Evolutionary conservation across 2,113 vertebrate genomes (phyloP).

Genomic region (Acanthisitta chloris): DNA sequence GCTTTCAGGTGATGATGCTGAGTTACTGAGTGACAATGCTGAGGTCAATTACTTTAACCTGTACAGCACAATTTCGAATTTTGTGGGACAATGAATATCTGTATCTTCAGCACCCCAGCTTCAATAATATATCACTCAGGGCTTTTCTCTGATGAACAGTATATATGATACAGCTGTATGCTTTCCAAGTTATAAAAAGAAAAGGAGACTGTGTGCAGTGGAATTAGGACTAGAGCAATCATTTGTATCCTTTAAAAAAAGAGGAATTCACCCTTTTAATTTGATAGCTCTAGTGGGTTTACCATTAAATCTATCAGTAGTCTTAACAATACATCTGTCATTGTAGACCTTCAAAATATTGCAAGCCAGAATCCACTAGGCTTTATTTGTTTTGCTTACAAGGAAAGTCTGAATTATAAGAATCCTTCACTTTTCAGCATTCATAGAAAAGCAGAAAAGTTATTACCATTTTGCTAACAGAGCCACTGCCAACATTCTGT

Average conservation of each 20-base stretch:
- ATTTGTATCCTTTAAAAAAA: background rate
- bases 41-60: background rate
- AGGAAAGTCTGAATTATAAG: background rate
- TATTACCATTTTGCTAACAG: background rate
- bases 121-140: background rate
- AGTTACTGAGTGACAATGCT: background rate
- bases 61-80: background rate
- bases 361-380: background rate
- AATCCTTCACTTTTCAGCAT: background rate
- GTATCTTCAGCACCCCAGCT: background rate
- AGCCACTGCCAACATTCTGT: background rate
- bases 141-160: background rate
- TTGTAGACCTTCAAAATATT: background rate
- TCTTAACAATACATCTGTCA: background rate
- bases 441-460: background rate
- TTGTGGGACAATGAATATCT: background rate
- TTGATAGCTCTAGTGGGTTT: background rate
- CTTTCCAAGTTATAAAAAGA: background rate
- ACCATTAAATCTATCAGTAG: background rate
- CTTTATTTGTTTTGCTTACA: background rate
- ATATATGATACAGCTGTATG: background rate
- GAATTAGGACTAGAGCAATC: background rate
- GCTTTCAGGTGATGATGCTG: background rate
- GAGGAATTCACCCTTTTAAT: background rate
- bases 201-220: background rate